Conservation (phyloP, 2,888 invertebrate genomes). For the Trichopoda pennipes region DNA sequence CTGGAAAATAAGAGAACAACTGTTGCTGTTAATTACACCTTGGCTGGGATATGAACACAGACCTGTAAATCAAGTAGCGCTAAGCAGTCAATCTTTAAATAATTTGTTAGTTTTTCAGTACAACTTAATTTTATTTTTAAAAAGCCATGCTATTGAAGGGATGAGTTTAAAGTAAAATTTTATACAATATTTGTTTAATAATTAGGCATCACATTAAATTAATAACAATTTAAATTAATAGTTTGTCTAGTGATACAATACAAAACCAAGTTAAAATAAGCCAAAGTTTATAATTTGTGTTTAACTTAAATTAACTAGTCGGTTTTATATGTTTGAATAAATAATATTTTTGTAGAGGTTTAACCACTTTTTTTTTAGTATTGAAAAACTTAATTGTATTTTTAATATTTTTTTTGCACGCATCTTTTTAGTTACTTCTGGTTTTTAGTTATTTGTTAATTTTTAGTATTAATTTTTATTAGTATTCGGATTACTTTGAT, state of each 20-base stretch:
- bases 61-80: too few species aligned
- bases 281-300: background rate
- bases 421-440: constrained; percentile 57
- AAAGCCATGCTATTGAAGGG: constrained; percentile 18
- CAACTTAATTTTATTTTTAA: background rate
- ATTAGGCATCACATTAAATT: background rate
- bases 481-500: background rate
- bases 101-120: too few species aligned
- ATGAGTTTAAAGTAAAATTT: constrained; percentile 1
- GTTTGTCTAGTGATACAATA: background rate
- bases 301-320: constrained; percentile 7
- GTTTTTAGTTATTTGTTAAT: constrained; percentile 34
- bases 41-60: too few species aligned
- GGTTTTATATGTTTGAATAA: background rate
- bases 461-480: background rate
- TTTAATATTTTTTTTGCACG: constrained; percentile 48
- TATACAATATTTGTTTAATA: background rate
- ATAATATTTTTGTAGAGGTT: background rate
- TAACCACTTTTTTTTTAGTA: constrained; percentile 9
- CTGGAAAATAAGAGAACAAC: too few species aligned
- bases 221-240: background rate
- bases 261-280: constrained; percentile 6
- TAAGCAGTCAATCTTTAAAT: too few species aligned
- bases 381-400: constrained; percentile 2
- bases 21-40: too few species aligned